Conservation (phyloP, 2,797 vertebrate genomes). For the Sternarchorhynchus goeldii region DNA sequence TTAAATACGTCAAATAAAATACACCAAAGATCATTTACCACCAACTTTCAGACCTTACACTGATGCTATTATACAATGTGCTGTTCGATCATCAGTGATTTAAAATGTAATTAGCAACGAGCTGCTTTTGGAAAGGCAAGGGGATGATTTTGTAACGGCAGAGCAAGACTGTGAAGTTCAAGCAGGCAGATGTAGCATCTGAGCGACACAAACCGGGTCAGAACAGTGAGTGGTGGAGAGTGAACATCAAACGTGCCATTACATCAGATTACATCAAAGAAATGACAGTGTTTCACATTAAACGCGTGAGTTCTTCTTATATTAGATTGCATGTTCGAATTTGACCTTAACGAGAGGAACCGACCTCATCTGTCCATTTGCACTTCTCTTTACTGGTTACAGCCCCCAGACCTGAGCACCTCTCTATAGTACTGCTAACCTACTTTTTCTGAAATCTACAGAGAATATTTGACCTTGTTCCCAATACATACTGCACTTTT, state of each 20-base stretch:
- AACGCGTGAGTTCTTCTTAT: not conserved
- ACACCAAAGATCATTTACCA: conserved; percentile 13
- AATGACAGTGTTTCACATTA: not conserved
- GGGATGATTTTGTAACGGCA: not conserved
- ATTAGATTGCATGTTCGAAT: not conserved
- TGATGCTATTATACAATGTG: not conserved
- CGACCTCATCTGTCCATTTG: not conserved
- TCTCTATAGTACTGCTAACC: conserved; percentile 45
- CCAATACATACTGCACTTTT: conserved; percentile 37
- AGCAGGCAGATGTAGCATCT: not conserved
- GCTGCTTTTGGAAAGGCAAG: not conserved
- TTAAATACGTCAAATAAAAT: not conserved
- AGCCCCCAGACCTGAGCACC: conserved; percentile 11
- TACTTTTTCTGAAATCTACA: conserved; percentile 50
- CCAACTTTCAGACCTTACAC: not conserved
- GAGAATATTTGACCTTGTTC: conserved; percentile 59
- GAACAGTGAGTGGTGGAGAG: conserved; percentile 1
- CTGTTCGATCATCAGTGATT: not conserved
- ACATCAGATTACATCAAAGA: conserved; percentile 6
- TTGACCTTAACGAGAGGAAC: not conserved
- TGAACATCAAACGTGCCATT: conserved; percentile 2
- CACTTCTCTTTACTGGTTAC: not conserved
- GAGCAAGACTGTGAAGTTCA: not conserved
- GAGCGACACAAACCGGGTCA: conserved; percentile 38
- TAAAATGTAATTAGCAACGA: not conserved